A percentile compares a stretch with the other conserved stretches of the same genome.
These are phyloP conservation scores for Brachionus calyciflorus DNA, from an alignment of 1,140 invertebrate species.

Conservation along the genomic window DNA sequence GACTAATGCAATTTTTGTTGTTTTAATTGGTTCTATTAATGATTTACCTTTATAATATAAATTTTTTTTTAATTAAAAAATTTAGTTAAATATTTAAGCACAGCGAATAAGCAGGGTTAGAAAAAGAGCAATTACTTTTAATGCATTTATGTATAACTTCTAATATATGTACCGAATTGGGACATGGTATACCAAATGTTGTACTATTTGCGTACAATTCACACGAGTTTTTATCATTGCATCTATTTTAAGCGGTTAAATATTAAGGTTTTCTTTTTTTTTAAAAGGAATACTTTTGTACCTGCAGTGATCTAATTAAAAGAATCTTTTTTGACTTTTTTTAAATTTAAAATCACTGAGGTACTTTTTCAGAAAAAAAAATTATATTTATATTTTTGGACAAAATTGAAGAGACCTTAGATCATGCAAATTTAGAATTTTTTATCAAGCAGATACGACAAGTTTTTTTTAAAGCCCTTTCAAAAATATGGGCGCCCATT, in stretches of 20 bases:
- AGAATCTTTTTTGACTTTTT: not conserved
- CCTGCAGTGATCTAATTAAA: no score
- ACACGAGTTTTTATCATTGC: conserved; percentile 36
- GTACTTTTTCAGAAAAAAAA: not conserved
- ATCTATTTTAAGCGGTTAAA: conserved; percentile 37
- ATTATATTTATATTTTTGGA: no score
- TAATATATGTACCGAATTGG: conserved; percentile 30
- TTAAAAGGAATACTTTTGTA: no score
- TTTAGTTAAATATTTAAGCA: not conserved
- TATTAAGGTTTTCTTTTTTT: not conserved
- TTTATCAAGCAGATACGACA: no score
- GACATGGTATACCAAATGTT: conserved; percentile 43
- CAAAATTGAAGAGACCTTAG: not conserved
- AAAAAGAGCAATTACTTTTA: conserved; percentile 30
- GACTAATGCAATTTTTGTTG: not conserved
- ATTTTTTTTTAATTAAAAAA: not conserved
- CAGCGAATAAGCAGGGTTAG: not conserved
- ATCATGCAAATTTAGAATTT: no score
- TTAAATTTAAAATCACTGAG: not conserved
- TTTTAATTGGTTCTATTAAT: not conserved
- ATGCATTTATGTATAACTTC: conserved; percentile 30
- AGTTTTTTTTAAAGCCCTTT: no score
- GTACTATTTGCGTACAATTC: conserved; percentile 21
- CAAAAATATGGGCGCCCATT: no score
- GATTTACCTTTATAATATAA: not conserved